Conservation (phyloP, 1,140 invertebrate genomes). For the Telenomus remus region DNA sequence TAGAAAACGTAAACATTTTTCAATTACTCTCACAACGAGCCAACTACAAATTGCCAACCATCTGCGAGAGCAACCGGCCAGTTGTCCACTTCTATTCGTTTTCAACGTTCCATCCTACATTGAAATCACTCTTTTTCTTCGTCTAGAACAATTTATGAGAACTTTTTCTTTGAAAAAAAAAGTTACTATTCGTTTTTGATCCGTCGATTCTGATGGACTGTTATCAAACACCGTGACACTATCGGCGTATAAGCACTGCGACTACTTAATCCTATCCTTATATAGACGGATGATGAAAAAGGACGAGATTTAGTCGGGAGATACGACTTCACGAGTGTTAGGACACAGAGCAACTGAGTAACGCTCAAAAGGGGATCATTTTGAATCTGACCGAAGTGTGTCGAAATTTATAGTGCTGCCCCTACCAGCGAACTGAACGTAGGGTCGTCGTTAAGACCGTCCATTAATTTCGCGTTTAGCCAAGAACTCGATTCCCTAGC, state of each 20-base stretch:
- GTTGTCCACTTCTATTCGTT: too few species aligned
- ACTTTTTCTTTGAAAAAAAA: too few species aligned
- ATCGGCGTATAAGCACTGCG: conserved; percentile 1
- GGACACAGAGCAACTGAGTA: conserved; percentile 64
- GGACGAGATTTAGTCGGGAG: conserved; percentile 16
- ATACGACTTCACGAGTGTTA: conserved; percentile 59
- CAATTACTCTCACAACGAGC: neutral
- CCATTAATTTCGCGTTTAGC: conserved; percentile 67
- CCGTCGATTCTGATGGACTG: too few species aligned
- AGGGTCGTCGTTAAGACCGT: conserved; percentile 60
- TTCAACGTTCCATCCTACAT: too few species aligned
- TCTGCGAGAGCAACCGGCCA: neutral
- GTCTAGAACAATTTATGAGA: neutral
- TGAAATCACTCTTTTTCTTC: neutral
- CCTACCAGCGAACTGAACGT: conserved; percentile 57
- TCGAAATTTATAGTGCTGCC: conserved; percentile 73
- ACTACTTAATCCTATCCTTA: conserved; percentile 25
- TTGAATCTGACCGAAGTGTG: conserved; percentile 73
- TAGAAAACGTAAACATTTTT: neutral
- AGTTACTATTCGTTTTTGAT: too few species aligned
- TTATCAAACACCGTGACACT: too few species aligned
- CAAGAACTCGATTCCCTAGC: conserved; percentile 42
- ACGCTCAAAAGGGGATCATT: conserved; percentile 73
- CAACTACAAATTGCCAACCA: neutral
- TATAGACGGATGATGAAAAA: conserved; percentile 2